Conservation (phyloP, 1,140 invertebrate genomes). For the Trachelipus rathkii region DNA sequence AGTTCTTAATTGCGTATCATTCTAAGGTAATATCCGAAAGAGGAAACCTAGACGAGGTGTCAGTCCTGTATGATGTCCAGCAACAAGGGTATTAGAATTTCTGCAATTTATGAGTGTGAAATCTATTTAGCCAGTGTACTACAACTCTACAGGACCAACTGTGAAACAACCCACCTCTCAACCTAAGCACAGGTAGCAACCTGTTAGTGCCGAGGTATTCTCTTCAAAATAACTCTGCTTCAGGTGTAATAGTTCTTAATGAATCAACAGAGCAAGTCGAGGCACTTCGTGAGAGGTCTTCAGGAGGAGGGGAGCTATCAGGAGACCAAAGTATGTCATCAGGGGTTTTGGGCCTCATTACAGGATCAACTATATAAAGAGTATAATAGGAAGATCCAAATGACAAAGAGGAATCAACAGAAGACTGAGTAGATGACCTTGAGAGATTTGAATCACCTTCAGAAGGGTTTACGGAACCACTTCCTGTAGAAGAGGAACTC, state of each 20-base stretch:
- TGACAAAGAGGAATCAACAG: slow-evolving; percentile 33
- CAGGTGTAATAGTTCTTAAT: slow-evolving; percentile 37
- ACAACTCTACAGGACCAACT: too few relatives aligned
- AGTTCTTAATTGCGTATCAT: too few relatives aligned
- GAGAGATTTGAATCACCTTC: slow-evolving; percentile 12
- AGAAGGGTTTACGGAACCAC: background rate
- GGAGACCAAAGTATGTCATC: slow-evolving; percentile 37
- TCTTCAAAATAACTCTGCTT: slow-evolving; percentile 41
- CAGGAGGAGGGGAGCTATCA: slow-evolving; percentile 34
- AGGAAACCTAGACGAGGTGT: too few relatives aligned
- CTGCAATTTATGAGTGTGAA: too few relatives aligned
- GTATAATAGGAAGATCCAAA: slow-evolving; percentile 44
- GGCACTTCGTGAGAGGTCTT: slow-evolving; percentile 26
- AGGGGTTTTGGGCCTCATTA: slow-evolving; percentile 29
- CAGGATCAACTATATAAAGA: slow-evolving; percentile 38
- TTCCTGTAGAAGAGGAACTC: background rate
- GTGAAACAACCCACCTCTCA: too few relatives aligned
- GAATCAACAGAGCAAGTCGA: slow-evolving; percentile 33
- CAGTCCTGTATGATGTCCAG: too few relatives aligned
- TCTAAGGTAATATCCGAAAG: too few relatives aligned
- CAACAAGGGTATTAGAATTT: too few relatives aligned
- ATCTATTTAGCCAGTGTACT: too few relatives aligned
- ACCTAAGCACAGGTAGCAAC: slow-evolving; percentile 23
- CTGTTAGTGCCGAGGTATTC: too few relatives aligned
- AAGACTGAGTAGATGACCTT: slow-evolving; percentile 34